Conservation (phyloP, 2,797 vertebrate genomes). For the Peromyscus melanophrys region DNA sequence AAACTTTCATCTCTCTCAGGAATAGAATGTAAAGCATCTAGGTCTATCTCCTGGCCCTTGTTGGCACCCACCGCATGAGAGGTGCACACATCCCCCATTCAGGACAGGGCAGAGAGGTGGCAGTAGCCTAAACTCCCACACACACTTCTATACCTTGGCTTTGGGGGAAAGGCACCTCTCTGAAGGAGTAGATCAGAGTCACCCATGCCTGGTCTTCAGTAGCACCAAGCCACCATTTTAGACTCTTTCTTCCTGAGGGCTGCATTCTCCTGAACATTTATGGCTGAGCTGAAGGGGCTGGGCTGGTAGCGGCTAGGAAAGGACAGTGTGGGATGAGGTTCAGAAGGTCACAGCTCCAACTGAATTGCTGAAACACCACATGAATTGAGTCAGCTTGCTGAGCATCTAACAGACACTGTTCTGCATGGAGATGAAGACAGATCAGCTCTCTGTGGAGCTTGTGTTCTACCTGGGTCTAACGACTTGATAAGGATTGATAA, state of each 20-base stretch:
- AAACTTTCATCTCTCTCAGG: neutral
- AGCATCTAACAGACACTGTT: neutral
- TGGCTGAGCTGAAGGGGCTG: neutral
- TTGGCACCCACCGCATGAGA: neutral
- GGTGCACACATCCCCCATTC: neutral
- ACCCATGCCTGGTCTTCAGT: neutral
- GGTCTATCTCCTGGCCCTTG: neutral
- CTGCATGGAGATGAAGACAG: neutral
- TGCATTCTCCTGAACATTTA: neutral
- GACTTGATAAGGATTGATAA: neutral
- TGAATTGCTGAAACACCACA: neutral
- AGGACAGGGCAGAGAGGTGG: neutral
- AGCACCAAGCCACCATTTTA: neutral
- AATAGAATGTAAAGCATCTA: neutral
- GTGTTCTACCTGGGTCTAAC: neutral
- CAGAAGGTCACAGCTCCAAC: neutral
- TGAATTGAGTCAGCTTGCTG: neutral
- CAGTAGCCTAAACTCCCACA: neutral
- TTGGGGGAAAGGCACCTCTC: too few species aligned
- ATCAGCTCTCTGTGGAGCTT: neutral
- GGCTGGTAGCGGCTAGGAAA: neutral
- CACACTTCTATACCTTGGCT: neutral
- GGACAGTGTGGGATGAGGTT: neutral
- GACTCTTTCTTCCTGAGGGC: neutral
- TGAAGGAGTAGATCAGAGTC: neutral